Evolutionary conservation across 2,888 invertebrate genomes (phyloP), one percentile per base, ranked within the genome.

Genomic region (Siphlonurus alternatus): DNA sequence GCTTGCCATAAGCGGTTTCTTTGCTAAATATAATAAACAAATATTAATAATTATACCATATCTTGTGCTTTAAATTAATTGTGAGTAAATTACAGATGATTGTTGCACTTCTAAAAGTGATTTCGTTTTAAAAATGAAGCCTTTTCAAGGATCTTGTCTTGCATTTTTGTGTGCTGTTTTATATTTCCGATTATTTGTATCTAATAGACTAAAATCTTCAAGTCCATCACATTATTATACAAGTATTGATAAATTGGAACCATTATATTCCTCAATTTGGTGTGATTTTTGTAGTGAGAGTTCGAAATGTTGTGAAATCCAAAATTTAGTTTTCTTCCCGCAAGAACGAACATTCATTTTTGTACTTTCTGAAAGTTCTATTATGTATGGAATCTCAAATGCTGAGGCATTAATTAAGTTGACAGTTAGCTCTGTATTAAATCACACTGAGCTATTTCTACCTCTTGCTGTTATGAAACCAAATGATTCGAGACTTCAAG

Each of bases 301-400:
- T 25, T 53, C 59, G 10, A 65, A 51, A 25, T 53, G 51, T 2
- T 79, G 78, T 67, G 70, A 69, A 19, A 77, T 78, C 69, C 66
- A 70, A 38, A 77, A 78, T 69, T 66, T 78, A 23, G 78, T 76
- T 68, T 78, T 74, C 67, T 65, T 72, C n/a, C 69, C 74, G 2
- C 61, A 65, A 25, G 65, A 70, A 5, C 67, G 73, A 54, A 70
- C 73, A 19, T 78, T 77, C 69, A 68, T 76, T 5, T 75, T 77
- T 69, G 68, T 76, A 25, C 69, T 72, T 25, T 68, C 69, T 25
- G 64, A 69, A 15, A 66, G 69, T 22, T 76, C 75, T 63, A 64
- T 72, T 10, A 61, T 72, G 19, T 71, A 70, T 62, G 75, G 75
- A 18, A 62, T 75, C 22, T 56, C 63, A 22, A 61, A 70, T 64